Evolutionary conservation across 1,140 invertebrate genomes (phyloP).

Genomic region (Papilio xuthus): DNA sequence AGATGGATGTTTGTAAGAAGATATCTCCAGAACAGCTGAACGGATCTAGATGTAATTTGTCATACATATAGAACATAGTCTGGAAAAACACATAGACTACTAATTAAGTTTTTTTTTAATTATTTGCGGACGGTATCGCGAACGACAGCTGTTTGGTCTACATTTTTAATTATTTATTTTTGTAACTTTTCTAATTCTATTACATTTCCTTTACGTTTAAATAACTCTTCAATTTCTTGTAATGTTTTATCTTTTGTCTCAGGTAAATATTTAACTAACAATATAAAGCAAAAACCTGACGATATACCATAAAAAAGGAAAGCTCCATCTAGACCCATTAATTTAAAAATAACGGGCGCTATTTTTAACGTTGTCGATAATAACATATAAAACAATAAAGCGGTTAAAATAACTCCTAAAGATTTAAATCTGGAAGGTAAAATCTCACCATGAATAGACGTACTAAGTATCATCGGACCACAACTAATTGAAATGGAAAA

Average conservation of each 20-base stretch:
- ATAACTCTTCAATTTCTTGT: constrained; percentile 49
- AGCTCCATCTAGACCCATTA: constrained; percentile 43
- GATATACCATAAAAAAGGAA: constrained; percentile 50
- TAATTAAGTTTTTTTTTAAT: too few species aligned
- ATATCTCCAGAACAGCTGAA: too few species aligned
- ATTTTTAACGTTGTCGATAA: constrained; percentile 44
- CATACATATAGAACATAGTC: too few species aligned
- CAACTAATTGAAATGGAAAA: constrained; percentile 50
- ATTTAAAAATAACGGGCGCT: constrained; percentile 48
- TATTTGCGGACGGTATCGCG: too few species aligned
- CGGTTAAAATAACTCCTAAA: constrained; percentile 42
- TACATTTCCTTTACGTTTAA: constrained; percentile 2
- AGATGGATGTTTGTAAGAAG: too few species aligned
- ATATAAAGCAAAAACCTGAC: constrained; percentile 37
- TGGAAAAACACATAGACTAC: too few species aligned
- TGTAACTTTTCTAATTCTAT: not conserved
- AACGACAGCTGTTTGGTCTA: too few species aligned
- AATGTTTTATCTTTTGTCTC: constrained; percentile 57
- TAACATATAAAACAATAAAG: constrained; percentile 36
- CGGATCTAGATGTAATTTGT: too few species aligned
- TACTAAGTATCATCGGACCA: constrained; percentile 50
- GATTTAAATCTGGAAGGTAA: constrained; percentile 47
- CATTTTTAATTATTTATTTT: not conserved
- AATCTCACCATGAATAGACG: constrained; percentile 48
- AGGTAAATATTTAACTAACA: constrained; percentile 49